Percentiles rank a stretch among this genome's conserved stretches.
phyloP scores from a whole-genome alignment of 1,140 invertebrate species.

The Pogonomyrmex barbatus region DNA sequence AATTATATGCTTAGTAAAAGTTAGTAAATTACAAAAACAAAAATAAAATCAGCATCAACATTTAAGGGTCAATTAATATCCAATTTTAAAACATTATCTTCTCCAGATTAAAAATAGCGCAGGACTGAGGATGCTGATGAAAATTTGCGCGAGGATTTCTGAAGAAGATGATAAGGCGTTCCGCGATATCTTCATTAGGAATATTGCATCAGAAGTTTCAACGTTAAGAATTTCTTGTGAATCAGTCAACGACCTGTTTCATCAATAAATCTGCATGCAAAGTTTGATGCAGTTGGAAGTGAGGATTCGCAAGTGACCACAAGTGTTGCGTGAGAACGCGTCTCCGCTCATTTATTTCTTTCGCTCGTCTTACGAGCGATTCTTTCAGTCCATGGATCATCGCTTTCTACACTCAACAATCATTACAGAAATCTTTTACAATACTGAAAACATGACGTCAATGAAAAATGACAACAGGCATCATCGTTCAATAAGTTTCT shows the following conservation, averaged over 20 bases:
- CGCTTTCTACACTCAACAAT: not conserved
- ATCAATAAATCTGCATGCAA: conserved; percentile 42
- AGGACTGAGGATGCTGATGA: not conserved
- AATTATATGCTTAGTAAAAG: not conserved
- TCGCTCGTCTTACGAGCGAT: not conserved
- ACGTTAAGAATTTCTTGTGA: conserved; percentile 43
- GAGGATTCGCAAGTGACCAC: conserved; percentile 10
- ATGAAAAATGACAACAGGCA: too few species aligned
- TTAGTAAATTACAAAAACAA: not conserved
- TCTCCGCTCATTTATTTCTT: not conserved
- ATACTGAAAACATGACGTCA: not conserved
- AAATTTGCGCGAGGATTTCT: not conserved
- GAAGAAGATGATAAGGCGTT: conserved; percentile 27
- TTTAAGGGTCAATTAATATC: not conserved
- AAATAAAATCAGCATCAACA: not conserved
- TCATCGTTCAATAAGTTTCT: not conserved
- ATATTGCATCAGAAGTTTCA: conserved; percentile 70
- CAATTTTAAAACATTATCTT: not conserved
- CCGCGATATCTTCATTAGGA: conserved; percentile 71
- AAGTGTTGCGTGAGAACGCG: conserved; percentile 39
- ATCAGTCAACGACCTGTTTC: conserved; percentile 62
- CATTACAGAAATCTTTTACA: not conserved
- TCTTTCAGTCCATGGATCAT: not conserved
- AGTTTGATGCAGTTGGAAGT: conserved; percentile 2
- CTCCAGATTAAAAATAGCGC: not conserved